phyloP scores from a whole-genome alignment of 2,113 vertebrate species.

The Steatornis caripensis region DNA sequence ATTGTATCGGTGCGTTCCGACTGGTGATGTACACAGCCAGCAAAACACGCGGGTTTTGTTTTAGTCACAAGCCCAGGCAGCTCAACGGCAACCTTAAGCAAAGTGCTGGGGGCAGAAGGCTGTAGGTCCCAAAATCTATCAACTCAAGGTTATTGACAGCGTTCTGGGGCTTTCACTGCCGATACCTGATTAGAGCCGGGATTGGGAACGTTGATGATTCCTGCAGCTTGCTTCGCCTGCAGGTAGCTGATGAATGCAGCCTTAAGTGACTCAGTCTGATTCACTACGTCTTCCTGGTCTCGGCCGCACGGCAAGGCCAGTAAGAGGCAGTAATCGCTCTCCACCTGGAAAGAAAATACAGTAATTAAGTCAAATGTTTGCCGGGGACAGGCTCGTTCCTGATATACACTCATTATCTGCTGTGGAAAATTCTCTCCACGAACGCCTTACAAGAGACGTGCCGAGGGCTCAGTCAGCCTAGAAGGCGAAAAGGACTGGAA shows the following conservation, averaged over 20 bases:
- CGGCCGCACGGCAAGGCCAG: constrained; percentile 95
- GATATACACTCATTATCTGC: accelerated
- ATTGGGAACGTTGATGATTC: constrained; percentile 98
- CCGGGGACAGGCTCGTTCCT: not conserved
- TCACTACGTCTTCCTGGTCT: constrained; percentile 94
- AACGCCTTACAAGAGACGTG: not conserved
- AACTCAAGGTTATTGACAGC: too few species aligned
- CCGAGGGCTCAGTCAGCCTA: not conserved
- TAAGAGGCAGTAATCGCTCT: constrained; percentile 94
- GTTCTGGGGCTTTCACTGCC: accelerated
- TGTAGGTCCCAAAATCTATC: accelerated
- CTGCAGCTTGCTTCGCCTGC: constrained; percentile 96
- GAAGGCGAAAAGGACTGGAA: not conserved
- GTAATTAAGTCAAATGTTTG: not conserved
- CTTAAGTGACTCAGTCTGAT: constrained; percentile 94
- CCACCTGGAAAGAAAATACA: constrained; percentile 76
- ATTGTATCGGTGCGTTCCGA: accelerated
- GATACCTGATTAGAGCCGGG: constrained; percentile 95
- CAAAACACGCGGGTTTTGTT: accelerated
- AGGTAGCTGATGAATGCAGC: constrained; percentile 97
- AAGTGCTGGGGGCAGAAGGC: not conserved
- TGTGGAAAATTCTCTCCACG: not conserved
- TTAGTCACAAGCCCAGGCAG: too few species aligned
- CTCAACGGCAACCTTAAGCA: accelerated
- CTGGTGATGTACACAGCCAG: not conserved